Evolutionary conservation across 1,140 invertebrate genomes (phyloP), one percentile per base, ranked within the genome.

Genomic region (Rhyacophila brunnea): DNA sequence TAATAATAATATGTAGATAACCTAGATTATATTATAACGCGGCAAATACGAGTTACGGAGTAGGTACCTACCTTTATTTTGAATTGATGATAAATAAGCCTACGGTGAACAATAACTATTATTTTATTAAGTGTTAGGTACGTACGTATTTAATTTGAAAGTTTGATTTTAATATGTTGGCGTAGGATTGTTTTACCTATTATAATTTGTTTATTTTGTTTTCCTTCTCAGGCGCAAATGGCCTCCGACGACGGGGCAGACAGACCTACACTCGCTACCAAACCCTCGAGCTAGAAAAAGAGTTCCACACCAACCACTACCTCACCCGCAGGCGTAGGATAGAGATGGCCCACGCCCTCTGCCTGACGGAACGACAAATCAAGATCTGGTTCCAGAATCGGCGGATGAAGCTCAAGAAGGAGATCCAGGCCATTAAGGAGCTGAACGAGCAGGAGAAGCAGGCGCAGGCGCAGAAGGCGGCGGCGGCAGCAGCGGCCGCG

Each of bases 331-430:
- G 95, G 83, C 86, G 96, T 83, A 87, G 96, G 79, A 98, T 99
- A 81, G 96, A 99, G 82, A 97, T 99, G 90, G 95, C 95, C 66
- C 95, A 98, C 78, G 91, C 94, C 62, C 85, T 98, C 61, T 97
- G 95, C 81, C 85, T 98, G 67, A 97, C 95, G 67, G 95, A 98
- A 81, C 83, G 95, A 75, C 95, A 98, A 81, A 98, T 98, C 73
- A 98, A 98, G 86, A 98, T 98, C 75, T 98, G 95, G 95, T 98
- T 98, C 82, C 95, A 98, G 81, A 98, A 98, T 83, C 84, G 96
- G 68, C 85, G 96, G 74, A 99, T 99, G 96, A 99, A 98, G 78
- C 86, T 98, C 78, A 98, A 98, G 86, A 98, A 98, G 74, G 93
- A 96, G 75, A 95, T 95, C 66, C 94, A 96, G 75, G 95, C 95